A percentile compares a stretch with the other conserved stretches of the same genome.
Conservation (phyloP, 2,888 invertebrate species). For the Drosophila mimetica region DNA sequence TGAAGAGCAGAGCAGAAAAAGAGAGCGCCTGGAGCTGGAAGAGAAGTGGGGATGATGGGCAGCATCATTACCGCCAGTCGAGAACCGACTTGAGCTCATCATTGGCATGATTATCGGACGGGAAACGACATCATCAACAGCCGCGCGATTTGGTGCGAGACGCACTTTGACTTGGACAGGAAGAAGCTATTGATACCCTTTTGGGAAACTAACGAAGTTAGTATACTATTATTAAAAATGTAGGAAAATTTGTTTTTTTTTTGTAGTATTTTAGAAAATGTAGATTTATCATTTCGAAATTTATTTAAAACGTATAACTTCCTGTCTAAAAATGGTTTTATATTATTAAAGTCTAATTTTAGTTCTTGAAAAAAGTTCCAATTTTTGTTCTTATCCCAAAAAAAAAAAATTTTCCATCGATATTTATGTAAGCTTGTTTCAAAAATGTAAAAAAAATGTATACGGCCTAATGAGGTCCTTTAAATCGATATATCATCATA, state of each 20-base stretch:
- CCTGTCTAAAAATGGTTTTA: no score
- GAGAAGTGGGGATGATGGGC: conserved; percentile 30
- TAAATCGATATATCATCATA: background rate
- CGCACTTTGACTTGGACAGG: conserved; percentile 75
- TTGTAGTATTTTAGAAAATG: no score
- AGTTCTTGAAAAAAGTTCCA: no score
- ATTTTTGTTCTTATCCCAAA: no score
- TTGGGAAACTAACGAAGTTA: background rate
- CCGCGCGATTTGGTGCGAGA: conserved; percentile 74
- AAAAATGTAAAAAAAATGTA: background rate
- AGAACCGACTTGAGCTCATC: conserved; percentile 64
- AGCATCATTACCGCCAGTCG: conserved; percentile 71
- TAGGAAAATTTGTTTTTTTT: no score
- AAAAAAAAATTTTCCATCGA: background rate
- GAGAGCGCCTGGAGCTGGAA: conserved; percentile 21
- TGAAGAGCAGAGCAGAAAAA: conserved; percentile 3
- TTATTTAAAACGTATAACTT: no score
- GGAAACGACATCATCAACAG: conserved; percentile 70
- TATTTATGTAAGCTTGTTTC: background rate
- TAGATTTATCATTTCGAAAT: no score
- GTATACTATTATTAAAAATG: no score
- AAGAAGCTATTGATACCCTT: conserved; percentile 53
- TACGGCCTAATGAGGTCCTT: background rate
- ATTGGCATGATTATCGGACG: conserved; percentile 74
- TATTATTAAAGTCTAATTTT: no score